Percentiles rank a stretch among this genome's conserved stretches.
These are phyloP conservation scores for Diceros bicornis DNA, from an alignment of 2,797 vertebrate species.

Conservation along the genomic window DNA sequence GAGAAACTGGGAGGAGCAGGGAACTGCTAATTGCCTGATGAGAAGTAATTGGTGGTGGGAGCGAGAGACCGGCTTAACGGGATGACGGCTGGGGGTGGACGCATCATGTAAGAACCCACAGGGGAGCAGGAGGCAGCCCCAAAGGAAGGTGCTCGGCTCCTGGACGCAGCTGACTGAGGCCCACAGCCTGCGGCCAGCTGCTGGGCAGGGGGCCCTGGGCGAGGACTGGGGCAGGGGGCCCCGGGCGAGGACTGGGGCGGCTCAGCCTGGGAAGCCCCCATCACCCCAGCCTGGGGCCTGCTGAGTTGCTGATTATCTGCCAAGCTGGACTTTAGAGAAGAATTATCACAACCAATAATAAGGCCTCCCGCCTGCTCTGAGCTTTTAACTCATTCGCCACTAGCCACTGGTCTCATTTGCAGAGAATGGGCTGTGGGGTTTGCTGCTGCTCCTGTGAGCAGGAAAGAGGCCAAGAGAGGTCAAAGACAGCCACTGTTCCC, in stretches of 20 bases:
- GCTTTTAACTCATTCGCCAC: neutral
- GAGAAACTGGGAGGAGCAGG: conserved; percentile 27
- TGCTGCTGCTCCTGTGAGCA: neutral
- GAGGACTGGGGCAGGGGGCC: neutral
- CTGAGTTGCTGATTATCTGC: conserved; percentile 65
- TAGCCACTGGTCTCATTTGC: neutral
- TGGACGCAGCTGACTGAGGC: rapidly evolving
- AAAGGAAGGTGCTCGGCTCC: rapidly evolving
- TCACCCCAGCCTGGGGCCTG: neutral
- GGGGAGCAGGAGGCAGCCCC: neutral
- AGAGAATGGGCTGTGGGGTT: neutral
- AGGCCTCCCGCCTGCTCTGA: neutral
- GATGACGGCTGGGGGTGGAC: conserved; percentile 73
- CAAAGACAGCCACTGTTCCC: neutral
- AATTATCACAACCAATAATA: neutral
- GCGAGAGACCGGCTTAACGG: conserved; percentile 67
- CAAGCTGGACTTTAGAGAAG: neutral
- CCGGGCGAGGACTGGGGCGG: neutral
- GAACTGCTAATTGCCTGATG: conserved; percentile 79
- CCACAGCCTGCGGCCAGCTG: neutral
- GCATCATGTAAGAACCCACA: neutral
- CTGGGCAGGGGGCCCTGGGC: neutral
- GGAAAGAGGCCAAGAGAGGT: neutral
- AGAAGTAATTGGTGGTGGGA: conserved; percentile 74
- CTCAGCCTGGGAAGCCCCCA: neutral